phyloP scores from a whole-genome alignment of 2,797 vertebrate genomes.

The Ptychobarbus kaznakovi region DNA sequence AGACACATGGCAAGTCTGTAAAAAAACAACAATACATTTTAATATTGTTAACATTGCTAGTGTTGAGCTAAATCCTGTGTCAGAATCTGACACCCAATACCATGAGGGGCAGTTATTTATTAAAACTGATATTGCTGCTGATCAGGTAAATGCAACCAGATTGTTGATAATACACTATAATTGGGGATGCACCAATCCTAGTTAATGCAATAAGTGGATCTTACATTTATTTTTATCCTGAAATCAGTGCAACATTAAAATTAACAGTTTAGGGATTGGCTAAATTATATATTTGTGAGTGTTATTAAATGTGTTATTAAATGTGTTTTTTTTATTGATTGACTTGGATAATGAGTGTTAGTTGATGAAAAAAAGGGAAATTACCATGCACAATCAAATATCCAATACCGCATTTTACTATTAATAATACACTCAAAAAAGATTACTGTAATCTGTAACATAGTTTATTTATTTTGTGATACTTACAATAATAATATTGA shows the following conservation, averaged over 20 bases:
- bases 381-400: not conserved
- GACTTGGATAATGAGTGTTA: not conserved
- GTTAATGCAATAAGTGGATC: not conserved
- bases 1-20: slow-evolving; percentile 84
- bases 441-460: not conserved
- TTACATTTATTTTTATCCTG: not conserved
- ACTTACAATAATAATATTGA: no score
- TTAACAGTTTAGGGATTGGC: not conserved
- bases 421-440: not conserved
- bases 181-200: not conserved
- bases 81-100: not conserved
- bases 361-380: no score
- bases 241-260: not conserved
- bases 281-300: not conserved
- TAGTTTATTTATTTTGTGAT: not conserved
- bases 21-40: not conserved
- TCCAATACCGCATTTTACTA: not conserved
- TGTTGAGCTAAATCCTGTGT: not conserved
- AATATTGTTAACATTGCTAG: not conserved
- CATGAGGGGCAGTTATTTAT: not conserved
- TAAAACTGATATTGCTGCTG: not conserved
- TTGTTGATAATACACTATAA: not conserved
- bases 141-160: not conserved
- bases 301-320: not conserved
- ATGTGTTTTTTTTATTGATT: not conserved